These are phyloP conservation scores for Acrocephalus kingi DNA, from an alignment of 2,113 vertebrate species.

Conservation along the genomic window DNA sequence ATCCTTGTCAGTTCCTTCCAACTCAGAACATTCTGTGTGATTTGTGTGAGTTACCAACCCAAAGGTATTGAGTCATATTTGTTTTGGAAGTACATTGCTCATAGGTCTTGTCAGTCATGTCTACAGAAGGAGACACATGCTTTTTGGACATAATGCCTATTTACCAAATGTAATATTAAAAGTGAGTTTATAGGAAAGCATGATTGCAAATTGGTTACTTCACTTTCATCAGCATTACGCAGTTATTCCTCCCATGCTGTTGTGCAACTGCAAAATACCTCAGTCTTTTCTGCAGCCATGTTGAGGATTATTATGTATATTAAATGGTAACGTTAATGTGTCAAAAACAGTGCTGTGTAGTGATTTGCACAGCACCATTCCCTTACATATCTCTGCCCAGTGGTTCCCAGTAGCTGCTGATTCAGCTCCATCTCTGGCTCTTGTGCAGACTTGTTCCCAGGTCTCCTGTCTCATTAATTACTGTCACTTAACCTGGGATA, in stretches of 20 bases:
- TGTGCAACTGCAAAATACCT: not conserved
- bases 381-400: not conserved
- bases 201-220: constrained; percentile 24
- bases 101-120: not conserved
- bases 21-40: not conserved
- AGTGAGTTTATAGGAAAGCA: constrained; percentile 25
- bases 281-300: not conserved
- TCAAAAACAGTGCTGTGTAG: not conserved
- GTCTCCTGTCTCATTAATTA: not conserved
- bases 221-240: constrained; percentile 7
- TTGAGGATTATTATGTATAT: not conserved
- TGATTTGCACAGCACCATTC: not conserved
- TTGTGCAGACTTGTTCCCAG: not conserved
- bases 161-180: not conserved
- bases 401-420: not conserved
- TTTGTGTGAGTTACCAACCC: not conserved
- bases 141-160: not conserved
- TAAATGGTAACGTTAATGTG: not conserved
- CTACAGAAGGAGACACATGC: not conserved
- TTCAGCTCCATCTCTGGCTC: not conserved
- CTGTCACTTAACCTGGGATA: not conserved
- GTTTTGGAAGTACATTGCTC: constrained; percentile 5
- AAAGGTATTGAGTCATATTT: constrained; percentile 56
- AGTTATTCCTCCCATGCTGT: constrained; percentile 3
- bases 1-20: not conserved